A percentile compares a stretch with the other conserved stretches of the same genome.
Evolutionary conservation across 1,140 invertebrate species (phyloP).

Genomic region (Argopecten irradians): DNA sequence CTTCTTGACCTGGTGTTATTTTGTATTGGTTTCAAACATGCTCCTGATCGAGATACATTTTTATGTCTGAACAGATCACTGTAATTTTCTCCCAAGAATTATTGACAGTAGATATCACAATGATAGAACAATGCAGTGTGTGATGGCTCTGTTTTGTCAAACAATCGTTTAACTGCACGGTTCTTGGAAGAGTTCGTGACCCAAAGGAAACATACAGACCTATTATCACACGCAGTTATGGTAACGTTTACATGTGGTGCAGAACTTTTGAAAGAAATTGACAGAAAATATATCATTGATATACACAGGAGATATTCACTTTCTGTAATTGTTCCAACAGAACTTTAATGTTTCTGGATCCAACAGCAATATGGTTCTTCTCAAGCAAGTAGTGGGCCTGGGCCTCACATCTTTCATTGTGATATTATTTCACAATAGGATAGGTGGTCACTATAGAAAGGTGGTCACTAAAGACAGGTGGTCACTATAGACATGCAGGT

Average conservation of each 20-base stretch:
- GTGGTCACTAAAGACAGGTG: neutral
- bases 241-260: slow-evolving; percentile 10
- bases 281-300: neutral
- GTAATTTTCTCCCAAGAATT: neutral
- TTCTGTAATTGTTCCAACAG: neutral
- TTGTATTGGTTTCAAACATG: neutral
- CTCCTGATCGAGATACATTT: neutral
- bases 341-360: neutral
- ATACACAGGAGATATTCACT: neutral
- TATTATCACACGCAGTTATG: slow-evolving; percentile 7
- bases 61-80: neutral
- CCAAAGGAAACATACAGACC: neutral
- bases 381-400: neutral
- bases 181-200: neutral
- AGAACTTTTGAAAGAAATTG: neutral
- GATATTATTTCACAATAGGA: too few species aligned
- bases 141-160: neutral
- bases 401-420: neutral
- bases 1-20: neutral
- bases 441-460: neutral
- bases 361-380: neutral
- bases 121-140: neutral
- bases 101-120: slow-evolving; percentile 12
- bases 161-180: neutral
- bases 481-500: neutral